phyloP scores from a whole-genome alignment of 2,113 vertebrate genomes.

The Scophthalmus maximus region DNA sequence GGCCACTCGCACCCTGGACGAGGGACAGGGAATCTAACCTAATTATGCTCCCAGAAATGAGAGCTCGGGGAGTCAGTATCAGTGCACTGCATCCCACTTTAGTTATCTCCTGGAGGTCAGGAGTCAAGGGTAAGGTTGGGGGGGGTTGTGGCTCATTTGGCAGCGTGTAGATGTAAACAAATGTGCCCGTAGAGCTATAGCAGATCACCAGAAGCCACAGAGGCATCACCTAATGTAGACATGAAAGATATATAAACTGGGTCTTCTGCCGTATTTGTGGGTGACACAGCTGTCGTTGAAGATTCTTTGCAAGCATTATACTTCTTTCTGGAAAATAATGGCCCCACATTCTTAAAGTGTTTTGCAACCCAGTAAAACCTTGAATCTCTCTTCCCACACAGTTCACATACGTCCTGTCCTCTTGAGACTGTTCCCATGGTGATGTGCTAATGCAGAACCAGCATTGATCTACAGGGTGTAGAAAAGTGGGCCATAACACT shows the following conservation, averaged over 20 bases:
- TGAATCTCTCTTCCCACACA: slow-evolving; percentile 5
- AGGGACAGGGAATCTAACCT: slow-evolving; percentile 34
- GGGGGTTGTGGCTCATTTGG: background rate
- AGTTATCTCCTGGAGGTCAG: slow-evolving; percentile 13
- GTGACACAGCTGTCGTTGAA: background rate
- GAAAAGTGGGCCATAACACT: slow-evolving; percentile 54
- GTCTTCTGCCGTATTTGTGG: background rate
- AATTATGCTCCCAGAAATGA: slow-evolving; percentile 30
- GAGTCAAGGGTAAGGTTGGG: background rate
- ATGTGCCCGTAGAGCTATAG: slow-evolving; percentile 13
- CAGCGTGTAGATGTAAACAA: background rate
- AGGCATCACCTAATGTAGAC: slow-evolving; percentile 4
- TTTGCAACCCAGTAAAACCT: slow-evolving; percentile 3
- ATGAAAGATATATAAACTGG: too few relatives aligned
- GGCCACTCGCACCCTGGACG: slow-evolving; percentile 13
- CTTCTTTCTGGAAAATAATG: background rate
- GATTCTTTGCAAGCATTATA: background rate
- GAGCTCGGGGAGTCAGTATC: slow-evolving; percentile 15
- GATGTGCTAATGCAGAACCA: slow-evolving; percentile 35
- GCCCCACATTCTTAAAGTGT: background rate
- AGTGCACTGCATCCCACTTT: background rate
- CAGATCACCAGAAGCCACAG: slow-evolving; percentile 6
- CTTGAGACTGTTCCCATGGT: slow-evolving; percentile 66
- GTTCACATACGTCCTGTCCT: slow-evolving; percentile 31
- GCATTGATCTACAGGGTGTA: slow-evolving; percentile 35